Base-by-base conservation (phyloP, 2,797 vertebrate genomes). In the Typhlichthys eigenmanni region DNA sequence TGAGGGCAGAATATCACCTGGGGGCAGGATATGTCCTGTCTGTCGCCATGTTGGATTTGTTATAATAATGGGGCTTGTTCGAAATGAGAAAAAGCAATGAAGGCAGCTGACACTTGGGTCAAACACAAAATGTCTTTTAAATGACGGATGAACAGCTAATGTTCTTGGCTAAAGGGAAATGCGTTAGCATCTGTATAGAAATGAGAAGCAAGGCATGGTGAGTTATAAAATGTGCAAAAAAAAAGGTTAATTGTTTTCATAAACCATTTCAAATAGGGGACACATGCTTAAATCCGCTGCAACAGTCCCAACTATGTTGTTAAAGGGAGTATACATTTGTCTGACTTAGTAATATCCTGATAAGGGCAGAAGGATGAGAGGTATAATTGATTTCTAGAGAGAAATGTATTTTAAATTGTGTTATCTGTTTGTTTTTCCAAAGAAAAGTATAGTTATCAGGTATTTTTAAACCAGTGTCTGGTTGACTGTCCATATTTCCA, bases 21-120 rank as follows among this genome's bases (percentile, higher is more conserved):
- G 19, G 76, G 73, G 71, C 57, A 75, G 69, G 73, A 69, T 57
- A 66, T 64, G 66, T 74, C 80, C 79, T 78, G 58, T 62, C 74
- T 75, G 53, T 75, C 78, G 75, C 64, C 72, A 60, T 74, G 32
- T 63, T 70, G 50, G 64, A 66, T 71, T 60, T 69, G 68, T 62
- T 72, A 68, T 75, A 74, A 84, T 86, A 84, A 80, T 72, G 62
- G 53, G 50, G 69, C 74, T 65, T 64, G 62, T 55, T 65, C 64
- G 46, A 53, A 68, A 74, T 61, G 66, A 71, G 75, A 67, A 79
- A 74, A 70, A 78, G 50, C 63, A 83, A 64, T 64, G 63, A 65
- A 64, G 64, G 47, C 68, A 75, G 58, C 19, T 64, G 62, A 76
- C 71, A 68, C 55, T 49, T 58, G 78, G 75, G 85, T 83, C 66